Conservation (phyloP, 2,888 invertebrate species). For the Lasioglossum morio region DNA sequence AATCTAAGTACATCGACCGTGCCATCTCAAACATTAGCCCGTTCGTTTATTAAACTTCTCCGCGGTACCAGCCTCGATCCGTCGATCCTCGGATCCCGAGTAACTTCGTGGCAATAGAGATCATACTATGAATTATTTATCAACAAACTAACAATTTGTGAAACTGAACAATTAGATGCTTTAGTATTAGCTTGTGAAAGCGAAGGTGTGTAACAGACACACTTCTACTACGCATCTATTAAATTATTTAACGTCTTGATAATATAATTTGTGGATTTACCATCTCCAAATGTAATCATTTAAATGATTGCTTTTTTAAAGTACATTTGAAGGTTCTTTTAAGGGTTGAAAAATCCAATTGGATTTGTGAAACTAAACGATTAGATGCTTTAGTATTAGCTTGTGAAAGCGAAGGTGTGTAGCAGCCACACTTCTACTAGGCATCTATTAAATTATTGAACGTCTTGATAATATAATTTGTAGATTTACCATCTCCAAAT, state of each 20-base stretch:
- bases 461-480: too few species aligned
- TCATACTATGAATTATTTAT: not conserved
- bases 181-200: too few species aligned
- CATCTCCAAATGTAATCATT: too few species aligned
- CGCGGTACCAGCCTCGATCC: constrained; percentile 27
- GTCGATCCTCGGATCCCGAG: not conserved
- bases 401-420: too few species aligned
- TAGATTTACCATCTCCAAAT: not conserved
- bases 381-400: too few species aligned
- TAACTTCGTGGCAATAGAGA: not conserved
- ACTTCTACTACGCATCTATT: too few species aligned
- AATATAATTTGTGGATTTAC: too few species aligned
- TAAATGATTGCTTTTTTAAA: not conserved
- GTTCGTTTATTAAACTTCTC: constrained; percentile 63
- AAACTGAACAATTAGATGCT: too few species aligned
- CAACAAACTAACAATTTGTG: not conserved
- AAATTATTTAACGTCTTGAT: too few species aligned
- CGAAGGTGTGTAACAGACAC: too few species aligned
- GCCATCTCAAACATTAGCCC: constrained; percentile 58
- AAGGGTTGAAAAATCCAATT: not conserved
- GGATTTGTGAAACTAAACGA: not conserved
- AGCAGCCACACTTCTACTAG: too few species aligned
- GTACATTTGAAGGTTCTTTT: not conserved
- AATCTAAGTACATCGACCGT: constrained; percentile 71
- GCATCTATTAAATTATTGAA: too few species aligned